phyloP scores from a whole-genome alignment of 2,797 vertebrate species.

The Gadopsis bispinosus region DNA sequence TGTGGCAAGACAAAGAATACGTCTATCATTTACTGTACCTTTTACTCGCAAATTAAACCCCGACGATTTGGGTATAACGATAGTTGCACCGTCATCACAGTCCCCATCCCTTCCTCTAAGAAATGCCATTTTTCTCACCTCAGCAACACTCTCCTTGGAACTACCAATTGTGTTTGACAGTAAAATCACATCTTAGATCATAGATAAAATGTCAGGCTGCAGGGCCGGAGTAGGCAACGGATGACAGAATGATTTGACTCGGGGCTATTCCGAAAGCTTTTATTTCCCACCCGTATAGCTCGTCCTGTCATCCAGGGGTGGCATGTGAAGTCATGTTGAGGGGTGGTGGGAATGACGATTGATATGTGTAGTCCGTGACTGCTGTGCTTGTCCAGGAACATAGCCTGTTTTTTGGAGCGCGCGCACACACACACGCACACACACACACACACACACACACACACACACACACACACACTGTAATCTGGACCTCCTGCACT shows the following conservation, averaged over 20 bases:
- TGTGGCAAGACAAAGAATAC: slow-evolving; percentile 47
- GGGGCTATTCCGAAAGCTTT: slow-evolving; percentile 68
- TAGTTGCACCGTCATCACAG: slow-evolving; percentile 54
- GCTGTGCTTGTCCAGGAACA: slow-evolving; percentile 30
- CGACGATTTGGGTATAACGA: slow-evolving; percentile 33
- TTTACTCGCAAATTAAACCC: slow-evolving; percentile 55
- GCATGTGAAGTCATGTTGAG: slow-evolving; percentile 48
- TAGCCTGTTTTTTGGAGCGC: slow-evolving; percentile 15
- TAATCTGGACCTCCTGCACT: slow-evolving; percentile 29
- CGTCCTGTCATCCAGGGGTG: slow-evolving; percentile 53
- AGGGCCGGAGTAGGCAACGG: slow-evolving; percentile 52
- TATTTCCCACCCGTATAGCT: slow-evolving; percentile 56
- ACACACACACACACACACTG: neutral
- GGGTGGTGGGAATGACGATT: slow-evolving; percentile 44
- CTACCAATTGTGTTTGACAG: slow-evolving; percentile 77
- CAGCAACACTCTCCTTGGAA: slow-evolving; percentile 63
- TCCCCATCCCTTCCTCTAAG: slow-evolving; percentile 40
- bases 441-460: neutral
- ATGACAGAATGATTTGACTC: slow-evolving; percentile 70
- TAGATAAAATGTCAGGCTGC: slow-evolving; percentile 69
- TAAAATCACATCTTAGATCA: slow-evolving; percentile 78
- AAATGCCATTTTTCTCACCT: slow-evolving; percentile 66
- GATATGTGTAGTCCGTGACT: slow-evolving; percentile 29
- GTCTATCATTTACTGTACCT: slow-evolving; percentile 49
- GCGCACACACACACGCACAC: neutral